Evolutionary conservation across 2,797 vertebrate species (phyloP), one percentile per base, ranked within the genome.

Genomic region (Cryptoblepharus egeriae): DNA sequence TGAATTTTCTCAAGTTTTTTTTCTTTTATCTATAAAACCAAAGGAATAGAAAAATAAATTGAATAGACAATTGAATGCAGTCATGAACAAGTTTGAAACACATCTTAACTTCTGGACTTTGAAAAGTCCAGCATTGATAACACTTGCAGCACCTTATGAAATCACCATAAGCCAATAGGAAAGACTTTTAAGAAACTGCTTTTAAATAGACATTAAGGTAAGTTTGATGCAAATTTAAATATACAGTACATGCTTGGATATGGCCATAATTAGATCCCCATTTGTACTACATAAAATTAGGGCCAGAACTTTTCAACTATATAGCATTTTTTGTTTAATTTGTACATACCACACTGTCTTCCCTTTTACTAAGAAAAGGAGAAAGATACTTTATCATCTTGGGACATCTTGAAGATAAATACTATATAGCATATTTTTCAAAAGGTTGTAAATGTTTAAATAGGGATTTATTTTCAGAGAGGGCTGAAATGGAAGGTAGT

Each of bases 71-170:
- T 73, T 12, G 71, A n/a, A 58, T 39, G 69, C 5, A 5, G 74
- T 87, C 67, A 86, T 73, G 24, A 28, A 63, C 61, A 16, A 10
- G 3, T 42, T 74, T 82, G 74, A 63, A 69, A 82, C n/a, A 63
- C 18, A 69, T 75, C 78, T 58, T 5, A 67, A 75, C 45, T 65
- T 7, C 37, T n/a, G 49, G 0, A 35, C 28, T 42, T 87, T 42
- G 49, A 78, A 63, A 75, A 52, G 6, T 70, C 87, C 79, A 52
- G 49, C 12, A 3, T 68, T 8, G 20, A 84, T 77, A n/a, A 63
- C 7, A 9, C 42, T 80, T 75, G 64, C 76, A 85, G 88, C 82
- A 12, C 52, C 67, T 30, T 3, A 49, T 0, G 82, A 89, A 85
- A 45, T 39, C 67, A 37, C 3, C 57, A 8, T 6, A 32, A 7